Conservation (phyloP, 2,113 vertebrate genomes). For the Egretta garzetta region DNA sequence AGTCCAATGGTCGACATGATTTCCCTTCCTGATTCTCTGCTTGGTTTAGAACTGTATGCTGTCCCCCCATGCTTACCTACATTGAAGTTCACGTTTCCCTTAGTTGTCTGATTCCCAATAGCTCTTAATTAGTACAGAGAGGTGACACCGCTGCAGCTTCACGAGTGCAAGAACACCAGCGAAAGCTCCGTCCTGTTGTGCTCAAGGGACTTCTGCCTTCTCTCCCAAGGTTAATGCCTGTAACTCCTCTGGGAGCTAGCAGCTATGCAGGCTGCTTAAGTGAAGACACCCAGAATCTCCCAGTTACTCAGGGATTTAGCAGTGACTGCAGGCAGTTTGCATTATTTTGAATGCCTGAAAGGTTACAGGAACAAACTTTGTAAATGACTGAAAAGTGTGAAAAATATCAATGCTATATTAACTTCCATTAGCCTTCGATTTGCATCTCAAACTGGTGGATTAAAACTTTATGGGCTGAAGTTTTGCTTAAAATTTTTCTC, state of each 20-base stretch:
- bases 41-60: slow-evolving; percentile 42
- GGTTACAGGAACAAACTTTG: not conserved
- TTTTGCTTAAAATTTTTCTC: not conserved
- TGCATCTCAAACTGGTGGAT: not conserved
- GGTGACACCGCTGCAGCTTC: slow-evolving; percentile 34
- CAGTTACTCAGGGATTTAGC: not conserved
- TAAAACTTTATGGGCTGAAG: not conserved
- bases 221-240: slow-evolving; percentile 52
- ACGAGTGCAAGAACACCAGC: not conserved
- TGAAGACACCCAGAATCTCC: not conserved
- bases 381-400: not conserved
- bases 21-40: not conserved
- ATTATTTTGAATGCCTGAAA: not conserved
- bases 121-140: slow-evolving; percentile 65
- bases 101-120: slow-evolving; percentile 66
- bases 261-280: not conserved
- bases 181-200: not conserved
- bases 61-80: slow-evolving; percentile 36
- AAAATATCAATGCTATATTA: not conserved
- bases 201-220: slow-evolving; percentile 4
- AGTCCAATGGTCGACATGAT: not conserved
- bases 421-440: slow-evolving; percentile 1
- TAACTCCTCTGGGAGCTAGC: not conserved
- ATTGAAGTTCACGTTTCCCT: slow-evolving; percentile 67
- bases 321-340: not conserved